Evolutionary conservation across 2,888 invertebrate genomes (phyloP).

Genomic region (Eristalis arbustorum): DNA sequence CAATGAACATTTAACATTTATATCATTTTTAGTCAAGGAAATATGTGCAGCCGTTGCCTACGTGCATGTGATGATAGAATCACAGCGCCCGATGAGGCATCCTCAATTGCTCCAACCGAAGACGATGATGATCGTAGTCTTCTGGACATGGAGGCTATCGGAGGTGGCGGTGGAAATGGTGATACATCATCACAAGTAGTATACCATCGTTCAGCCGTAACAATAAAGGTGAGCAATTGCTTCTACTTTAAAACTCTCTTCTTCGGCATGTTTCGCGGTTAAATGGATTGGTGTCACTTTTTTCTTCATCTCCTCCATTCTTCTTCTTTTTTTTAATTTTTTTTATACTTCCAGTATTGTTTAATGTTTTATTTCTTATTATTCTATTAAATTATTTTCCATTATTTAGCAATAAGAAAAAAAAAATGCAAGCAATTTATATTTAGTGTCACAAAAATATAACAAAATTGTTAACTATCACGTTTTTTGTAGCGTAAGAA

Average conservation of each 20-base stretch:
- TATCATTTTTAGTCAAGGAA: constrained; percentile 85
- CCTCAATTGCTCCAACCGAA: constrained; percentile 86
- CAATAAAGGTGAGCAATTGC: constrained; percentile 83
- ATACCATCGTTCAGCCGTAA: constrained; percentile 77
- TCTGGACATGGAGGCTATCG: constrained; percentile 77
- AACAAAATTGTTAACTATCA: constrained; percentile 34
- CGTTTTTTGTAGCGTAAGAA: constrained; percentile 26
- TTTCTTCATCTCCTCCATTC: constrained; percentile 53
- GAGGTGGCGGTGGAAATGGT: constrained; percentile 72
- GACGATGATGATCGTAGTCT: constrained; percentile 87
- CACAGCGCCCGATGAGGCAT: constrained; percentile 80
- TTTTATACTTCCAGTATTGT: constrained; percentile 61
- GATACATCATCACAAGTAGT: constrained; percentile 73
- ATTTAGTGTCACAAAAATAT: constrained; percentile 40
- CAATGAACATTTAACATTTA: not conserved
- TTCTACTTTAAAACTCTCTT: constrained; percentile 74
- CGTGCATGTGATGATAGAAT: constrained; percentile 83
- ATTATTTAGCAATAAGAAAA: constrained; percentile 34
- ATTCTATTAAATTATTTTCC: constrained; percentile 46
- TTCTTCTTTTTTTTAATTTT: constrained; percentile 49
- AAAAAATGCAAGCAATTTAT: constrained; percentile 29
- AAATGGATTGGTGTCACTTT: constrained; percentile 65
- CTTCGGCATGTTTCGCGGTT: constrained; percentile 73
- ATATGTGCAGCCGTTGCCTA: constrained; percentile 90
- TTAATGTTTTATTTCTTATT: constrained; percentile 71